A percentile compares a stretch with the other conserved stretches of the same genome.
Conservation (phyloP, 2,797 vertebrate species). For the Furcifer pardalis region DNA sequence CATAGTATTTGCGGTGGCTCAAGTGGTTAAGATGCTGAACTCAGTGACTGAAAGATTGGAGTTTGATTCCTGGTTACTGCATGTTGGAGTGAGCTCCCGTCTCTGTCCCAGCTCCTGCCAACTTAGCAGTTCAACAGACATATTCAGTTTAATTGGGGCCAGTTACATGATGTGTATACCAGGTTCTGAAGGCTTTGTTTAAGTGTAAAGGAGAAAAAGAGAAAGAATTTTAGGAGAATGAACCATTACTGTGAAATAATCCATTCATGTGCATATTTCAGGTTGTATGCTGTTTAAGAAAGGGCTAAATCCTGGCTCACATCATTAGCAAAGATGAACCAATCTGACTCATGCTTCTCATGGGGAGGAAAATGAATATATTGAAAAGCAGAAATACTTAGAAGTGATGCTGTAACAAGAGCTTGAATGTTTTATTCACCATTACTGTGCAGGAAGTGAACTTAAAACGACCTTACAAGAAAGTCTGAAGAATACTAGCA, state of each 20-base stretch:
- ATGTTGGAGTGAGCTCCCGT: too few relatives aligned
- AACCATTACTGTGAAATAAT: neutral
- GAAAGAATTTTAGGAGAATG: accelerated
- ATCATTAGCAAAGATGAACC: slow-evolving; percentile 5
- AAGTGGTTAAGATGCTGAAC: too few relatives aligned
- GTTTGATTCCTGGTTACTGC: too few relatives aligned
- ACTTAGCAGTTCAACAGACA: too few relatives aligned
- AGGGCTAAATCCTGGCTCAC: neutral
- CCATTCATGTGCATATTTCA: accelerated
- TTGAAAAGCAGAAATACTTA: slow-evolving; percentile 5
- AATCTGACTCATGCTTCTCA: neutral
- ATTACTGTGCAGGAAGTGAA: slow-evolving; percentile 26
- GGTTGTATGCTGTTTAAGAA: neutral
- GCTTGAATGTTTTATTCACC: slow-evolving; percentile 31
- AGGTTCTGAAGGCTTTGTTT: neutral
- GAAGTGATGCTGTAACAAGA: neutral
- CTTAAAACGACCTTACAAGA: neutral
- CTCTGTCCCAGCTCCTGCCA: too few relatives aligned
- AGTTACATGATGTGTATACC: neutral
- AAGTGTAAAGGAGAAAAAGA: neutral
- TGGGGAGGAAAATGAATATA: neutral
- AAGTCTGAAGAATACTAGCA: neutral
- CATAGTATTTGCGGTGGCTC: too few relatives aligned
- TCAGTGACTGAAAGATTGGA: too few relatives aligned
- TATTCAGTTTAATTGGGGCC: neutral